Base-by-base conservation (phyloP, 2,797 vertebrate species). In the Acanthopagrus latus region DNA sequence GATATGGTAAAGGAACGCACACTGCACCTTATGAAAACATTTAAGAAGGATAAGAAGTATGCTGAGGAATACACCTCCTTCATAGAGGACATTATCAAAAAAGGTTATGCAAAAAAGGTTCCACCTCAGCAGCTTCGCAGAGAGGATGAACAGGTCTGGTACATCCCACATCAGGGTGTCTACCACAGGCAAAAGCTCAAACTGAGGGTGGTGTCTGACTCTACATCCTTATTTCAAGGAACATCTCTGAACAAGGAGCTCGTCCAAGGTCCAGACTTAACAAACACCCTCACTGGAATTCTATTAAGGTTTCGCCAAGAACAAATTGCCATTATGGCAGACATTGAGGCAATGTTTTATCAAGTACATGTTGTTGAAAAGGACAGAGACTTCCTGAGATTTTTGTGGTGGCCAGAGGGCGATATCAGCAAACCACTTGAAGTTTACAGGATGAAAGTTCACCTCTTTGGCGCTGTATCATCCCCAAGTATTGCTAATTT, bases 161-260 rank as follows among this genome's bases (percentile, higher is more conserved):
- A 75, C 20, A 67, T 75, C 4, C 54, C 47, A 2, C 64, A 67
- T 23, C 55, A 75, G 21, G 55, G 64, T 58, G 73, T 75, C 1
- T 51, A 51, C 64, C 63, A 75, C 16, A 46, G 59, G 18, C 44
- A 50, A 23, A 74, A 57, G 11, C n/a, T 47, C 43, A 74, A 57
- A 5, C 23, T 74, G 25, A 21, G 72, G 64, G 73, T 59, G 20
- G 55, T 59, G n/a, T 75, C 66, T 47, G 54, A 58, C 44, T 75
- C 55, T 25, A 46, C 73, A 12, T 58, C 29, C 2, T 51, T 47
- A 43, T 75, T 29, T 38, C 33, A 66, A 59, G 64, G 27, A 57
- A 57, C 16, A 33, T 57, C 55, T 57, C 27, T 33, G 29, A 33
- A 33, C 29, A 33, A 33, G 29, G 29, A 33, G 29, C 29, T 33